These are phyloP conservation scores for Catostylus mosaicus DNA, from an alignment of 30 jellyfish, hydroid and myxozoan genomes.

Conservation along the genomic window DNA sequence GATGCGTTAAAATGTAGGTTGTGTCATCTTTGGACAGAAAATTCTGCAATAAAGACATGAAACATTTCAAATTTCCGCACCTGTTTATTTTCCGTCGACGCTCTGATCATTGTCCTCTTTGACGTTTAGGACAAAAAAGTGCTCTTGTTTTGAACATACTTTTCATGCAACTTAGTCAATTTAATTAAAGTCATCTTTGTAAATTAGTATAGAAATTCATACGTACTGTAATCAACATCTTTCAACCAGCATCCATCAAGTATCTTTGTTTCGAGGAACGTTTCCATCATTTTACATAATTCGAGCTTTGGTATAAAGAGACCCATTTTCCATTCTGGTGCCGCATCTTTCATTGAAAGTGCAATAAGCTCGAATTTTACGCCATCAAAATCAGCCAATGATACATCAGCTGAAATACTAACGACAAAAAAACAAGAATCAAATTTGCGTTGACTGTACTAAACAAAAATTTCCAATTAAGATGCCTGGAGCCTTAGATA, in stretches of 20 bases:
- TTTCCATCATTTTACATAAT: conserved; percentile 22
- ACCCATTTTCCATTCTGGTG: conserved; percentile 18
- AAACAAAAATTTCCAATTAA: too few species aligned
- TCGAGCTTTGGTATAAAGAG: conserved; percentile 23
- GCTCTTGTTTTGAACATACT: not conserved
- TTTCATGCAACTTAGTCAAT: not conserved
- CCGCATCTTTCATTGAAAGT: not conserved
- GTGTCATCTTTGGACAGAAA: too few species aligned
- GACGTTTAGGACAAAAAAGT: too few species aligned
- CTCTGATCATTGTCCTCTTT: too few species aligned
- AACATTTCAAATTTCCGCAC: too few species aligned
- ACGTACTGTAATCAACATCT: conserved; percentile 36
- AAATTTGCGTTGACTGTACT: not conserved
- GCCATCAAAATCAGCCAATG: conserved; percentile 1
- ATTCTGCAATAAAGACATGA: too few species aligned
- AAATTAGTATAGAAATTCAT: too few species aligned
- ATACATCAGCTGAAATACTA: conserved; percentile 14
- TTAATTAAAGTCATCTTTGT: too few species aligned
- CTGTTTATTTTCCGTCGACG: too few species aligned
- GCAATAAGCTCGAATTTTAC: conserved; percentile 16
- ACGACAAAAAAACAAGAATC: not conserved
- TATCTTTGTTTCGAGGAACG: not conserved
- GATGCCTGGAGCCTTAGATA: too few species aligned
- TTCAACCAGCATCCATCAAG: conserved; percentile 28
- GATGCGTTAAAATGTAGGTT: too few species aligned